phyloP scores from a whole-genome alignment of 2,113 vertebrate genomes.

The Lamprotornis superbus region DNA sequence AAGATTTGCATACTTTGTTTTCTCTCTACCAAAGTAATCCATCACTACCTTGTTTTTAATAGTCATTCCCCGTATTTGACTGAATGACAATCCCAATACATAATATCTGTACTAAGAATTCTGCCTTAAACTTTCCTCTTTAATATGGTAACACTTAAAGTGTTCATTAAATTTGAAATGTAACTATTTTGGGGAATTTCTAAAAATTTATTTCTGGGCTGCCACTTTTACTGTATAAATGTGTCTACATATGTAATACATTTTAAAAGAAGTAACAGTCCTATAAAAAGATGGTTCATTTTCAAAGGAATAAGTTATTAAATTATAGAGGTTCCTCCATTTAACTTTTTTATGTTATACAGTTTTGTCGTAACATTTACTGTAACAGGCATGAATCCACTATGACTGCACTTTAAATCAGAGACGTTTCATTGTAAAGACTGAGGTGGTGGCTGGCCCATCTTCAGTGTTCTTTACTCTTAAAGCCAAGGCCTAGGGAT shows the following conservation, averaged over 20 bases:
- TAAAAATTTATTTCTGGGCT: background rate
- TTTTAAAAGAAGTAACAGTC: slow-evolving; percentile 6
- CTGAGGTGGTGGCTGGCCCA: background rate
- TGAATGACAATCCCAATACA: background rate
- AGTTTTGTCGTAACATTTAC: slow-evolving; percentile 29
- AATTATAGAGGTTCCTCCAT: background rate
- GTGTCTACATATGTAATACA: background rate
- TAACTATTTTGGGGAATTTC: background rate
- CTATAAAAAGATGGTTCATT: background rate
- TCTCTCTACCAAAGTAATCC: background rate
- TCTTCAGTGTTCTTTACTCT: background rate
- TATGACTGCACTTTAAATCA: background rate
- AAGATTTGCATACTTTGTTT: background rate
- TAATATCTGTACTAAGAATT: background rate
- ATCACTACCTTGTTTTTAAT: background rate
- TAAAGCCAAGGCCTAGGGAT: background rate
- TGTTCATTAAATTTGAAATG: background rate
- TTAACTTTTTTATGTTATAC: background rate
- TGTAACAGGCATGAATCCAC: background rate
- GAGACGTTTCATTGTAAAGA: background rate
- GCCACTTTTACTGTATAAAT: background rate
- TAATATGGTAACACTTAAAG: background rate
- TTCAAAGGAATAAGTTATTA: background rate
- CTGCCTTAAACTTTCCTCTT: background rate
- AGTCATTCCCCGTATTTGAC: background rate